Evolutionary conservation across 2,113 vertebrate genomes (phyloP).

Genomic region (Elanus axillaris): DNA sequence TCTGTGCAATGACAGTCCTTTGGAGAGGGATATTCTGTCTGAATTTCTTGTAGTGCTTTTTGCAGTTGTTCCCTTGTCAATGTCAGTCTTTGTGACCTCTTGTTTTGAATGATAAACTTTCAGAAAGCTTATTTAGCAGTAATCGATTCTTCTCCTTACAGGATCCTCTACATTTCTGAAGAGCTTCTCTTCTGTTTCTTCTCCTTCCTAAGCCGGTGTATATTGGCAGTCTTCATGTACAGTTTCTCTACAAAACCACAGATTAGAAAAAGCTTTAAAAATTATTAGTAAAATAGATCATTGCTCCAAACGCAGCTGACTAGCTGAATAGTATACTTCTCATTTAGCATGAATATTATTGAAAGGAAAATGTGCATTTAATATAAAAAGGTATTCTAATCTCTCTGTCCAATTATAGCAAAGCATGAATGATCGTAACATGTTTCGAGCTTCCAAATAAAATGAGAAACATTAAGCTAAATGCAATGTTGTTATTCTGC

Average conservation of each 20-base stretch:
- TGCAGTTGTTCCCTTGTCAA: not conserved
- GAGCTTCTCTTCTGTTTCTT: not conserved
- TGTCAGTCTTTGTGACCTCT: not conserved
- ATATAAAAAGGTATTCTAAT: constrained; percentile 44
- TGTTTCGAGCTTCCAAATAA: not conserved
- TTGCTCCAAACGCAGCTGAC: not conserved
- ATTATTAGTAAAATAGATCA: not conserved
- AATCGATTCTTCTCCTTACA: not conserved
- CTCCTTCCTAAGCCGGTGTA: not conserved
- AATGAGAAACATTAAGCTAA: not conserved
- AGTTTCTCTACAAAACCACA: not conserved
- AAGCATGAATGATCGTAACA: not conserved
- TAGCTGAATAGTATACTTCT: not conserved
- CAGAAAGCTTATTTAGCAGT: not conserved
- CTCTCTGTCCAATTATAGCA: constrained; percentile 14
- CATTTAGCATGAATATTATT: not conserved
- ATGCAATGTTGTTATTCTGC: not conserved
- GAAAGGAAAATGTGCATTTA: constrained; percentile 33
- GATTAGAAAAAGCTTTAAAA: constrained; percentile 9
- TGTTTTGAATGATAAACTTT: not conserved
- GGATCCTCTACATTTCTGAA: not conserved
- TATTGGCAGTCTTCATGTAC: not conserved
- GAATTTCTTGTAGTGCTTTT: not conserved
- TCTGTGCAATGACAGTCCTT: not conserved
- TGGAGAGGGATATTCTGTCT: not conserved